Conservation (phyloP, 2,888 invertebrate species). For the Caenorhabditis imperialis region DNA sequence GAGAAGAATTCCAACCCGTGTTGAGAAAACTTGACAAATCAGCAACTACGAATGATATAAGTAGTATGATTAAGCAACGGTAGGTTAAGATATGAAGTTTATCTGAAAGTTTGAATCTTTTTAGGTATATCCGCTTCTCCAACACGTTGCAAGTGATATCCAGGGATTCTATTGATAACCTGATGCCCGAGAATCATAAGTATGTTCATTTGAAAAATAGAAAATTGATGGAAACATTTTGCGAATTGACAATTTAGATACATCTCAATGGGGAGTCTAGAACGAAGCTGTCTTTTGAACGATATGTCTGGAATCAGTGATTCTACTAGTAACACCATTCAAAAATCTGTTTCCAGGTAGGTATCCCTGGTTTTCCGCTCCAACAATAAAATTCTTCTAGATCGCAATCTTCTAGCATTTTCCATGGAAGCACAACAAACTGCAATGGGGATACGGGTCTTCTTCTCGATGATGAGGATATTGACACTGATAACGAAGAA, state of each 20-base stretch:
- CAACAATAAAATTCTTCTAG: constrained; percentile 9
- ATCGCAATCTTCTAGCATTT: constrained; percentile 29
- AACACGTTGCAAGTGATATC: constrained; percentile 54
- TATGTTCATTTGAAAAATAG: neutral
- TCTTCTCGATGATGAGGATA: constrained; percentile 19
- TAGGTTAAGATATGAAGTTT: neutral
- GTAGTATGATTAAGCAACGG: constrained; percentile 49
- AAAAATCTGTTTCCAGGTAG: constrained; percentile 39
- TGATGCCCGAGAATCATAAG: constrained; percentile 29
- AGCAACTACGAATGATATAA: constrained; percentile 58
- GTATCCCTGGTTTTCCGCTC: neutral
- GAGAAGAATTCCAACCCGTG: constrained; percentile 24
- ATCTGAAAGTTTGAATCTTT: neutral
- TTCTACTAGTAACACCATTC: constrained; percentile 35
- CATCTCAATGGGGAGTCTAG: constrained; percentile 54
- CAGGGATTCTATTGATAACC: constrained; percentile 28
- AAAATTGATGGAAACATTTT: neutral
- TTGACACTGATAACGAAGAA: constrained; percentile 40
- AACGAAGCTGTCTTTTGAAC: constrained; percentile 43
- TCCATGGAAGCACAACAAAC: constrained; percentile 30
- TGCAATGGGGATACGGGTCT: constrained; percentile 48
- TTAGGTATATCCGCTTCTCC: constrained; percentile 51
- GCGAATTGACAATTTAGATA: constrained; percentile 42
- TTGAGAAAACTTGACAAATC: constrained; percentile 52
- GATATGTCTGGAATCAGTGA: constrained; percentile 54